phyloP scores from a whole-genome alignment of 2,797 vertebrate species.

The Champsocephalus esox region DNA sequence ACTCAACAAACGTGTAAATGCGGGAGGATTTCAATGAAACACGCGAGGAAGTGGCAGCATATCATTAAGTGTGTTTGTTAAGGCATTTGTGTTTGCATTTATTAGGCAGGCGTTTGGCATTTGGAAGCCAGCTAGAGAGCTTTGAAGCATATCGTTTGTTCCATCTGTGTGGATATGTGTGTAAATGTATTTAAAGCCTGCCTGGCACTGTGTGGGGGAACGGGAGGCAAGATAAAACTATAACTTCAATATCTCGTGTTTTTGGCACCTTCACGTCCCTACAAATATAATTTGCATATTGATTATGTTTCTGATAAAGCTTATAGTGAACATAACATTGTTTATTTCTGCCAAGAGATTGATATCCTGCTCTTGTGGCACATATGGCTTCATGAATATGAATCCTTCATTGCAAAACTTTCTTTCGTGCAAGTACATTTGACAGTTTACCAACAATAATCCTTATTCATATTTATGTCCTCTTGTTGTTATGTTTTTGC shows the following conservation, averaged over 20 bases:
- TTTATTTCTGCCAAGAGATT: conserved; percentile 51
- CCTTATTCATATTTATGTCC: conserved; percentile 70
- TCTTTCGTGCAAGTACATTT: conserved; percentile 47
- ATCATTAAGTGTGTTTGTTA: conserved; percentile 52
- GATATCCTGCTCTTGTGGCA: conserved; percentile 35
- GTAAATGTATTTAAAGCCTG: conserved; percentile 72
- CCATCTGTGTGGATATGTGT: conserved; percentile 37
- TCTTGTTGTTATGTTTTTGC: conserved; percentile 60
- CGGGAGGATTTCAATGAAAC: conserved; percentile 50
- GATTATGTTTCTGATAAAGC: conserved; percentile 61
- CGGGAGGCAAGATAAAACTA: conserved; percentile 57
- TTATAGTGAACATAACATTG: conserved; percentile 37
- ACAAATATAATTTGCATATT: conserved; percentile 63
- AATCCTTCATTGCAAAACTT: conserved; percentile 54
- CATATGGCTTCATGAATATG: conserved; percentile 49
- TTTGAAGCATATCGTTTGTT: conserved; percentile 57
- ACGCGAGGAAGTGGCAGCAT: conserved; percentile 35
- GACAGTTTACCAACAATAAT: conserved; percentile 66
- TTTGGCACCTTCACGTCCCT: conserved; percentile 61
- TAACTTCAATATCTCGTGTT: conserved; percentile 72
- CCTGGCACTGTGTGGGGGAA: conserved; percentile 65
- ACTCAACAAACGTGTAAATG: conserved; percentile 34
- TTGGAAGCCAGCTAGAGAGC: conserved; percentile 55
- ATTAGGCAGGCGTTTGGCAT: conserved; percentile 66
- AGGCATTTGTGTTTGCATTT: conserved; percentile 63